Evolutionary conservation across 2,113 vertebrate genomes (phyloP).

Genomic region (Pomatorhinus ruficollis): DNA sequence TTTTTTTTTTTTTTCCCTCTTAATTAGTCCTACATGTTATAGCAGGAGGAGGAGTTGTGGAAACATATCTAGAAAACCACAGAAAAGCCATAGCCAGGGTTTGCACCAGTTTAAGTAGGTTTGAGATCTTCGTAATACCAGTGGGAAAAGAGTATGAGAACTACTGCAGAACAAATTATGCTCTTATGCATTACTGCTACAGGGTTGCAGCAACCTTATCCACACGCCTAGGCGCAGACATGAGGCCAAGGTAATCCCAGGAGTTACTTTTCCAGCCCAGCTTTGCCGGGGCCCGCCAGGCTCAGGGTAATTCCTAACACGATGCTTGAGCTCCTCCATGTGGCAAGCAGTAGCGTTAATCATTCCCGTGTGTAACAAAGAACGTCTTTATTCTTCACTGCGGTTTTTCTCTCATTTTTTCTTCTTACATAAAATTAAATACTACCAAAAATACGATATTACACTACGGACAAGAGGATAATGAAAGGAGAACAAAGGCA

Average conservation of each 20-base stretch:
- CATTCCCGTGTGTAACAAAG: neutral
- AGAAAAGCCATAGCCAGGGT: neutral
- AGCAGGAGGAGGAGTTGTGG: neutral
- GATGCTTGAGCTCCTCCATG: slow-evolving; percentile 76
- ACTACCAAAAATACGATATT: neutral
- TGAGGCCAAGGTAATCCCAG: neutral
- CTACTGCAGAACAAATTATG: neutral
- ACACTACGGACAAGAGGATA: neutral
- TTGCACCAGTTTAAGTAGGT: neutral
- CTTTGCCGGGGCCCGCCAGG: neutral
- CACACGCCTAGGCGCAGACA: neutral
- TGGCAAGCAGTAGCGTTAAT: slow-evolving; percentile 10
- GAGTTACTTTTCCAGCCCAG: neutral
- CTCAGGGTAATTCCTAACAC: neutral
- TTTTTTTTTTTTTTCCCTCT: accelerated
- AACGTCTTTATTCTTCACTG: neutral
- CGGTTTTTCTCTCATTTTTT: neutral
- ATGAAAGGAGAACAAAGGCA: slow-evolving; percentile 32
- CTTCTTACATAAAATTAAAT: slow-evolving; percentile 10
- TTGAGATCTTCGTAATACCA: neutral
- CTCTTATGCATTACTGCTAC: neutral
- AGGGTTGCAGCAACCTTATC: neutral
- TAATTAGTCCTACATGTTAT: neutral
- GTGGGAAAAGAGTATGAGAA: neutral
- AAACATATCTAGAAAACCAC: neutral